Conservation (phyloP, 2,797 vertebrate genomes). For the Takifugu rubripes region DNA sequence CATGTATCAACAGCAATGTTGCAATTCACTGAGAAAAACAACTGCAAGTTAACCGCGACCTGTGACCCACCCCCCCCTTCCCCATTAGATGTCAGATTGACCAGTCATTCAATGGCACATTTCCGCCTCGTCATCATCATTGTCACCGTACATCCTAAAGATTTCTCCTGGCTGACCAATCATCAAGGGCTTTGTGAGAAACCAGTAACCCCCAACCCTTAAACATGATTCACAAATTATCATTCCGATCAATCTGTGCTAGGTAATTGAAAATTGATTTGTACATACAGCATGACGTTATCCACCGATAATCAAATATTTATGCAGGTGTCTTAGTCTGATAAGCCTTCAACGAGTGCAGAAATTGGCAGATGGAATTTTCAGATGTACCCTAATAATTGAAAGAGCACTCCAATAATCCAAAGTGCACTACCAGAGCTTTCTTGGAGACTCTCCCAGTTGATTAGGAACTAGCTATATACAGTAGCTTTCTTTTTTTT, state of each 20-base stretch:
- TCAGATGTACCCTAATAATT: slow-evolving; percentile 11
- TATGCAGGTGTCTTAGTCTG: slow-evolving; percentile 8
- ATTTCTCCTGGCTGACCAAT: slow-evolving; percentile 57
- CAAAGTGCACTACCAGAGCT: neutral
- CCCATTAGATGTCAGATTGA: slow-evolving; percentile 22
- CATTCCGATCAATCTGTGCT: slow-evolving; percentile 13
- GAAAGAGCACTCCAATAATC: slow-evolving; percentile 4
- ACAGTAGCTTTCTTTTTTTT: slow-evolving; percentile 8
- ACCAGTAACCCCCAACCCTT: slow-evolving; percentile 42
- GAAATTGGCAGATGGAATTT: slow-evolving; percentile 1
- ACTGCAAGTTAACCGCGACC: slow-evolving; percentile 20
- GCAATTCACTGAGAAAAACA: slow-evolving; percentile 35
- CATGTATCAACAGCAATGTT: slow-evolving; percentile 25
- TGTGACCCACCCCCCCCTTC: slow-evolving; percentile 16
- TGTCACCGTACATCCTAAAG: slow-evolving; percentile 41
- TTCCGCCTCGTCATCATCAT: slow-evolving; percentile 24
- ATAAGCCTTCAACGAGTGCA: slow-evolving; percentile 4
- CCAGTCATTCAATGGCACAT: slow-evolving; percentile 16
- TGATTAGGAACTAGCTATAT: slow-evolving; percentile 10
- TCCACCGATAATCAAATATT: slow-evolving; percentile 12
- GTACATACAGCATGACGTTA: slow-evolving; percentile 10
- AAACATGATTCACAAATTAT: slow-evolving; percentile 31
- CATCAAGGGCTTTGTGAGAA: slow-evolving; percentile 68
- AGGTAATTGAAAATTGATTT: slow-evolving; percentile 21
- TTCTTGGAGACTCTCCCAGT: slow-evolving; percentile 10